A percentile compares a stretch with the other conserved stretches of the same genome.
phyloP scores from a whole-genome alignment of 2,888 invertebrate genomes.

The Lysandra bellargus region DNA sequence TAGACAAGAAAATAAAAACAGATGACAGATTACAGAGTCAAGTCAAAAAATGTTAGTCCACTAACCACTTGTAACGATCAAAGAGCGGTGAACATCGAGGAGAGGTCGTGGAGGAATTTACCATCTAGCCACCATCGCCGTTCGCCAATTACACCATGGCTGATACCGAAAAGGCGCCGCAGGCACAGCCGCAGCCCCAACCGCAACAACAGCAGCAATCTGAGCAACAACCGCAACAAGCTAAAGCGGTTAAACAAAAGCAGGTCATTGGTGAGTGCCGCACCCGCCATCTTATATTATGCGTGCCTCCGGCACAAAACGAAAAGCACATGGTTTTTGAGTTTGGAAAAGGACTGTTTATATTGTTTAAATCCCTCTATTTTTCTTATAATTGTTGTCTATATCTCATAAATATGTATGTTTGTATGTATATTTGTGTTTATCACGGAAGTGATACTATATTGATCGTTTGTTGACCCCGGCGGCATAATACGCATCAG shows the following conservation, averaged over 20 bases:
- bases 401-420: background rate
- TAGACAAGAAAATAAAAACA: conserved; percentile 30
- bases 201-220: conserved; percentile 83
- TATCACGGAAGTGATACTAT: conserved; percentile 42
- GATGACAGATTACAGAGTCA: too few species aligned
- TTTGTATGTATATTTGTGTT: conserved; percentile 19
- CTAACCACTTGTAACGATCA: conserved; percentile 68
- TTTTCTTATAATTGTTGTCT: background rate
- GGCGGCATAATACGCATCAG: conserved; percentile 46
- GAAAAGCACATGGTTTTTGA: conserved; percentile 65
- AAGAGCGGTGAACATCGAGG: conserved; percentile 86
- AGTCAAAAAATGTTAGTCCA: conserved; percentile 43
- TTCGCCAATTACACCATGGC: conserved; percentile 94
- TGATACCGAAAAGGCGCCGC: conserved; percentile 95
- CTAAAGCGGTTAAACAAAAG: conserved; percentile 88
- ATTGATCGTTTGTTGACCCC: conserved; percentile 65
- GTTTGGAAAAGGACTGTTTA: conserved; percentile 32
- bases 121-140: conserved; percentile 86
- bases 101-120: conserved; percentile 89
- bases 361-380: background rate
- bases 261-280: conserved; percentile 90
- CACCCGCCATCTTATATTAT: conserved; percentile 75
- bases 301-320: conserved; percentile 60
- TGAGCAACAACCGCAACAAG: conserved; percentile 83
- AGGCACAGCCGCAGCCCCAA: conserved; percentile 84